Base-by-base conservation (phyloP, 2,113 vertebrate species). In the Cynoglossus semilaevis region DNA sequence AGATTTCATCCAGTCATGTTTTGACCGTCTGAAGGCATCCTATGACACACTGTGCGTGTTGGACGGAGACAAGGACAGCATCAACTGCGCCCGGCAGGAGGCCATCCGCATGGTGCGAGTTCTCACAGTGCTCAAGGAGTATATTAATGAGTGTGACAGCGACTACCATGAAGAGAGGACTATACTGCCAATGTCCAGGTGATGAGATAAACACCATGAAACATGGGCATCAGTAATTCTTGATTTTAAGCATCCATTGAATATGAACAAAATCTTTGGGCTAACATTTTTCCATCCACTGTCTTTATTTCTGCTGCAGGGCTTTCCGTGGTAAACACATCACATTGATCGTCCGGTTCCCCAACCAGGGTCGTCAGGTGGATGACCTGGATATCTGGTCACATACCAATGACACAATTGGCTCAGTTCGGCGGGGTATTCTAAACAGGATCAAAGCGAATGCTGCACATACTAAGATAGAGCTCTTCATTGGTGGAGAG, bases 111-210 rank as follows among this genome's bases (percentile, higher is more conserved):
- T 99, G 97, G 97, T 98, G 78, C 91, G 97, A 70, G 96, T 99
- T 62, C 85, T 99, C 82, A 99, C 95, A 76, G 97, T 99, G 64
- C 87, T 99, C 74, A 94, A 95, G 46, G 97, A 99, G 72, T 99
- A 99, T 77, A 96, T 99, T 79, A 98, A 96, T 49, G 97, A 99
- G 89, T 99, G 97, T 87, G 97, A 99, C 90, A 98, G 97, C 37
- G 97, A 99, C 86, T 99, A 98, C 90, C 96, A 98, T 0, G 97
- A 99, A 78, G 97, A 99, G 71, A 93, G 96, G 85, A 97, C 97
- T 68, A 99, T 99, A 89, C 89, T 99, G 54, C 96, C 97, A 9
- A 99, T 99, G 97, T 98, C 96, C 59, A 97, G 97, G 97, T 99
- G 91, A 41, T 1, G 53, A 85, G 22, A 29, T 29, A 4, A 6